Percentiles rank a stretch among this genome's conserved stretches.
Conservation (phyloP, 2,888 invertebrate genomes). For the Hyposoter didymator region DNA sequence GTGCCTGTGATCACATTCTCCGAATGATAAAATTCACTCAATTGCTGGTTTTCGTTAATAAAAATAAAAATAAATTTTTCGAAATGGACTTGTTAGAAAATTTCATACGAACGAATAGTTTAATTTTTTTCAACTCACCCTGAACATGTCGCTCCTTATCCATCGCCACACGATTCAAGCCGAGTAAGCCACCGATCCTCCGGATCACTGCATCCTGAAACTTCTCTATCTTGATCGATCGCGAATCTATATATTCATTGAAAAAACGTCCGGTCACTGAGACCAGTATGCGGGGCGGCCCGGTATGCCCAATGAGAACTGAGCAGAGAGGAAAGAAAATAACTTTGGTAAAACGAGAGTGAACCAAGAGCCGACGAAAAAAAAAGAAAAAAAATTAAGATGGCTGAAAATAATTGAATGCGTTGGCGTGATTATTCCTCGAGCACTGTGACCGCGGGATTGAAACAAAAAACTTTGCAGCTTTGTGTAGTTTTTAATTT, state of each 20-base stretch:
- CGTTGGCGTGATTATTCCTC: background rate
- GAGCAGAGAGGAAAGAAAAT: background rate
- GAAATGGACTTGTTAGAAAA: no score
- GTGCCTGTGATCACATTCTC: no score
- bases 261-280: conserved; percentile 34
- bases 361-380: background rate
- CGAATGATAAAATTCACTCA: no score
- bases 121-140: conserved; percentile 72
- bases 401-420: background rate
- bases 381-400: background rate
- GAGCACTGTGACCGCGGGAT: background rate
- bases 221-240: conserved; percentile 72
- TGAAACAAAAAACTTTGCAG: conserved; percentile 15
- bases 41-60: no score
- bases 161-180: conserved; percentile 76
- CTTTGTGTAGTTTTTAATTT: background rate
- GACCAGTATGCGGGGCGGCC: background rate
- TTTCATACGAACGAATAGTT: background rate
- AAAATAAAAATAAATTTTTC: no score
- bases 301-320: conserved; percentile 34
- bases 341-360: background rate
- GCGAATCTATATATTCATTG: conserved; percentile 50
- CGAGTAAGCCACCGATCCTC: conserved; percentile 69
- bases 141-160: conserved; percentile 80
- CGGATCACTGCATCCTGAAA: conserved; percentile 79